Base-by-base conservation (phyloP, 2,797 vertebrate species). In the Pitangus sulphuratus region DNA sequence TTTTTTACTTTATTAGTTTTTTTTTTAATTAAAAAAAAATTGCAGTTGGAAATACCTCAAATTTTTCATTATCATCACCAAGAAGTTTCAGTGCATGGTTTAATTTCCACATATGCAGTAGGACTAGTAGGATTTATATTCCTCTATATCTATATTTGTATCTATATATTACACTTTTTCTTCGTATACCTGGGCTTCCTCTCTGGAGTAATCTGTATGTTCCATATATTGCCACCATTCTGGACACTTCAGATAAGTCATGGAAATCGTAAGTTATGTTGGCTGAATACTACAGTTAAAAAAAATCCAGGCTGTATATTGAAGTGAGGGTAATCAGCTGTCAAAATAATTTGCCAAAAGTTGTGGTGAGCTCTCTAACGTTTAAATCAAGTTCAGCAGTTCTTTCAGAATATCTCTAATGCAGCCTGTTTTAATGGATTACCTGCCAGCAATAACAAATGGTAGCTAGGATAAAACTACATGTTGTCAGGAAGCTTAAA, bases 361-460 rank as follows among this genome's bases (percentile, higher is more conserved):
- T 87, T 87, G 37, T 53, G 47, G 58, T 87, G 82, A 89, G 31
- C 44, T 89, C 82, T 75, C 39, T 76, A 53, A 61, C 4, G 0
- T 80, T 95, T 83, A 91, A 87, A 83, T 86, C 72, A 66, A 90
- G 56, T 87, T 90, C 74, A 95, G 51, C 78, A 82, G 62, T 92
- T 92, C 60, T 81, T 92, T 80, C 74, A 76, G 62, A 79, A 51
- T 92, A 54, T 79, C 74, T 93, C 81, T 89, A 92, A 79, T 85
- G 77, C 56, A 77, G 47, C 40, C 37, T 2, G 5, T 92, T 94
- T 94, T 79, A 92, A 85, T 87, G 74, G 74, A 94, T 96, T 94
- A 94, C 86, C 89, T 93, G 91, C 70, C 89, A 90, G 87, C 66
- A 93, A 28, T 72, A 94, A 84, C 75, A 97, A 96, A 94, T 80